phyloP scores from a whole-genome alignment of 2,113 vertebrate genomes.

The Paracanthobrama guichenoti region DNA sequence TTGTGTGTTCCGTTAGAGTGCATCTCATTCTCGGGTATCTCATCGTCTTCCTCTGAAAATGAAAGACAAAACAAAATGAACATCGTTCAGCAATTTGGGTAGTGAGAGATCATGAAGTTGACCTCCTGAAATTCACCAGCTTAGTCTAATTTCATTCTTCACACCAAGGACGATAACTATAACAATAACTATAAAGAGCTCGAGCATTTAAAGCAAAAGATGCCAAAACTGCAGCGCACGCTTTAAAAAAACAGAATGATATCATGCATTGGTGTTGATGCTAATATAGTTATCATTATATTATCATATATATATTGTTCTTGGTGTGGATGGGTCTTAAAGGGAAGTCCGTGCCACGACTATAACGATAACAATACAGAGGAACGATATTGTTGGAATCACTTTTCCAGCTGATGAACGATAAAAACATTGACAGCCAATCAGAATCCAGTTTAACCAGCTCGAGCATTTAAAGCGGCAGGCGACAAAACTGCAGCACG shows the following conservation, averaged over 20 bases:
- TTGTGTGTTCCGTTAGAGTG: slow-evolving; percentile 44
- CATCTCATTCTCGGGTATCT: slow-evolving; percentile 32
- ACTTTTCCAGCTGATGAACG: background rate
- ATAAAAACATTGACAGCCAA: background rate
- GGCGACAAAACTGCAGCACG: background rate
- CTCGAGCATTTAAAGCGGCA: background rate
- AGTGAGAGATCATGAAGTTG: background rate
- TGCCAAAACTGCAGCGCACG: too few relatives aligned
- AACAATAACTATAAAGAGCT: too few relatives aligned
- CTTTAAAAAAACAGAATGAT: too few relatives aligned
- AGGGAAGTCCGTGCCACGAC: too few relatives aligned
- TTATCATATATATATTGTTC: too few relatives aligned
- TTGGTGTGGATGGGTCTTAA: too few relatives aligned
- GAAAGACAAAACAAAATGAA: background rate
- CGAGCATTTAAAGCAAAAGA: too few relatives aligned
- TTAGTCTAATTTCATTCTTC: background rate
- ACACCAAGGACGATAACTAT: background rate
- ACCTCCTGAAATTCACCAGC: background rate
- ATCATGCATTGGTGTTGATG: too few relatives aligned
- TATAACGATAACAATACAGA: background rate
- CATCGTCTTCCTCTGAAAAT: slow-evolving; percentile 54
- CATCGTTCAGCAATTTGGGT: background rate
- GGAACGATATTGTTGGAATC: background rate
- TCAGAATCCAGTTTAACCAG: background rate
- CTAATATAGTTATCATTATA: too few relatives aligned